A percentile compares a stretch with the other conserved stretches of the same genome.
phyloP scores from a whole-genome alignment of 1,140 invertebrate genomes.

The Caenorhabditis remanei region DNA sequence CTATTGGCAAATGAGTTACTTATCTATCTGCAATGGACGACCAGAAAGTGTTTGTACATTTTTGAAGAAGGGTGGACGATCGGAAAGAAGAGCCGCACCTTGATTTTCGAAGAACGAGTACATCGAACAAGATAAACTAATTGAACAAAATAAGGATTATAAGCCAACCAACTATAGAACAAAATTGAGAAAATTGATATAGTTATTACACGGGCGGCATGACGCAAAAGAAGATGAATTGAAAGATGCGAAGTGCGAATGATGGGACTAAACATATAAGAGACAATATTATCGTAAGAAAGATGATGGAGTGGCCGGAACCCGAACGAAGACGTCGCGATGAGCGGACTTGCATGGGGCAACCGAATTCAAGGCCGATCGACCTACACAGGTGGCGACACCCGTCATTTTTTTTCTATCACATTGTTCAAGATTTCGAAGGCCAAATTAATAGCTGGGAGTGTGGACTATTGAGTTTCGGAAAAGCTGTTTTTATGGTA shows the following conservation, averaged over 20 bases:
- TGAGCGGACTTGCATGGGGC: neutral
- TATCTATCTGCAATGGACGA: neutral
- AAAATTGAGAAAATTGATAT: too few species aligned
- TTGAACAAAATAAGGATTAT: too few species aligned
- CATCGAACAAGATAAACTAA: neutral
- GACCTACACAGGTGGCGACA: neutral
- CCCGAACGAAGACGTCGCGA: neutral
- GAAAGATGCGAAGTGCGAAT: neutral
- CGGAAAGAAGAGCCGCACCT: neutral
- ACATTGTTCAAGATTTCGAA: neutral
- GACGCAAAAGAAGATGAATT: neutral
- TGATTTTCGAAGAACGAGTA: neutral
- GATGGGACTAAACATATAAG: neutral
- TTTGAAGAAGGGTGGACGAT: neutral
- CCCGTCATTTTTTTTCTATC: neutral
- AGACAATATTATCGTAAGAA: constrained; percentile 42
- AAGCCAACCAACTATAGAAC: too few species aligned
- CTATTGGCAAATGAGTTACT: neutral
- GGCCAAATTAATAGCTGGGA: neutral
- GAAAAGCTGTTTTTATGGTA: neutral
- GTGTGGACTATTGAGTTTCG: neutral
- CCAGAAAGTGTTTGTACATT: neutral
- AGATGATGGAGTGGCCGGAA: constrained; percentile 9
- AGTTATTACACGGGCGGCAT: neutral
- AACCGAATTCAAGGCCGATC: constrained; percentile 19